Conservation (phyloP, 2,113 vertebrate species). For the Ammodytes marinus region DNA sequence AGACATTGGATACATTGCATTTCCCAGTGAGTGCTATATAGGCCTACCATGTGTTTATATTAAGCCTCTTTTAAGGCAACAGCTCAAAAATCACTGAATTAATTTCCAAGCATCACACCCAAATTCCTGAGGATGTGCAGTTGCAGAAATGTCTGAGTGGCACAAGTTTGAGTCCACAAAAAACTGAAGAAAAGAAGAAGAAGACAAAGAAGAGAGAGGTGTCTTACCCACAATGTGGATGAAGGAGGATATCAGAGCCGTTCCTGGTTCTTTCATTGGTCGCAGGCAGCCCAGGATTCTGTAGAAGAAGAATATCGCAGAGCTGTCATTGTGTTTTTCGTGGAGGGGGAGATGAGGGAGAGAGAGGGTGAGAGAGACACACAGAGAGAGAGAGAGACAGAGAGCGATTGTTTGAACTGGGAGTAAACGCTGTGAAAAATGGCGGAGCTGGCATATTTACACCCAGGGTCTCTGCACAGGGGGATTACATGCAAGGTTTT, state of each 20-base stretch:
- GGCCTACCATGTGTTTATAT: background rate
- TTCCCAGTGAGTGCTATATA: background rate
- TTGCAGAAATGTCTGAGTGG: constrained; percentile 61
- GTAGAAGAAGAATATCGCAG: constrained; percentile 71
- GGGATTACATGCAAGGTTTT: constrained; percentile 76
- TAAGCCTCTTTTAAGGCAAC: constrained; percentile 8
- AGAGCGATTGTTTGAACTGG: constrained; percentile 79
- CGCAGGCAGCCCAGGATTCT: constrained; percentile 67
- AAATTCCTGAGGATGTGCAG: constrained; percentile 36
- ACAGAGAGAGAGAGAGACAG: too few species aligned
- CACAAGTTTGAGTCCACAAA: constrained; percentile 68
- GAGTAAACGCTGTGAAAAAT: constrained; percentile 80
- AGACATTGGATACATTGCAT: background rate
- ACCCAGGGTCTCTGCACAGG: constrained; percentile 74
- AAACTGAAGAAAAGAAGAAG: background rate
- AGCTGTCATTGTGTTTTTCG: constrained; percentile 79
- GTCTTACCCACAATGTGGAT: constrained; percentile 73
- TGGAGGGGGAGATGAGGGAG: constrained; percentile 40
- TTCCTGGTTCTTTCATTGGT: constrained; percentile 78
- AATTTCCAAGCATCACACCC: constrained; percentile 54
- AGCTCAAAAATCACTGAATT: constrained; percentile 26
- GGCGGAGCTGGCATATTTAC: constrained; percentile 84
- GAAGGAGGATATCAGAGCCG: constrained; percentile 77
- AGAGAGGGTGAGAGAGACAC: background rate
- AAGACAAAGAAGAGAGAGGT: constrained; percentile 66